These are phyloP conservation scores for Acanthiza pusilla DNA, from an alignment of 2,797 vertebrate species.

Conservation along the genomic window DNA sequence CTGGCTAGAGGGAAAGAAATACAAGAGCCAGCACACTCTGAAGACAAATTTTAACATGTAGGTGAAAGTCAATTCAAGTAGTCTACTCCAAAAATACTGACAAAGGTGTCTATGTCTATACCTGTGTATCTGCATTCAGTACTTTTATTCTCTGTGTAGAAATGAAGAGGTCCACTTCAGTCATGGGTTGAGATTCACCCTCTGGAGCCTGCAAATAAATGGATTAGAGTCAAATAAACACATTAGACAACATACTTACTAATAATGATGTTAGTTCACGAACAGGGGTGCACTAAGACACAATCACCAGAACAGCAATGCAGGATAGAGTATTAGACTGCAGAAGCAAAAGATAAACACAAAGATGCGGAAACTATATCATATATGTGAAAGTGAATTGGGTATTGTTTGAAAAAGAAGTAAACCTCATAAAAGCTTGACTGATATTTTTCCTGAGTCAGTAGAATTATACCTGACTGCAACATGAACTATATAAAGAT, in stretches of 20 bases:
- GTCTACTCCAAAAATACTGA: not conserved
- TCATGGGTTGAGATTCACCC: constrained; percentile 83
- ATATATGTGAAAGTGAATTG: not conserved
- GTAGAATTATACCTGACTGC: not conserved
- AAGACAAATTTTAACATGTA: not conserved
- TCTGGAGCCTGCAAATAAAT: constrained; percentile 82
- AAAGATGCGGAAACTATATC: constrained; percentile 21
- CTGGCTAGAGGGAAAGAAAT: not conserved
- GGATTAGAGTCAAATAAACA: not conserved
- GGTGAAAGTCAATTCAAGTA: not conserved
- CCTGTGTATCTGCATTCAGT: constrained; percentile 94
- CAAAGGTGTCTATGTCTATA: constrained; percentile 45
- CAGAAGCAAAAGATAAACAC: constrained; percentile 63
- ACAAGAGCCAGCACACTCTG: not conserved
- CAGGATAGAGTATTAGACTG: constrained; percentile 48
- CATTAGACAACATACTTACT: not conserved
- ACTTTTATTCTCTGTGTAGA: constrained; percentile 98
- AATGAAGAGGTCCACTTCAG: constrained; percentile 96
- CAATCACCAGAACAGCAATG: constrained; percentile 69
- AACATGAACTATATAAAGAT: not conserved
- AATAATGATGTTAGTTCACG: constrained; percentile 19
- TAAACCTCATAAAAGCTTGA: not conserved
- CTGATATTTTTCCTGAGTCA: not conserved
- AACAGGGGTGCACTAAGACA: constrained; percentile 55
- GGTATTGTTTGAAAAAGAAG: not conserved